These are phyloP conservation scores for Sebastes kiyomatsui DNA, from an alignment of 2,797 vertebrate genomes.

Conservation along the genomic window DNA sequence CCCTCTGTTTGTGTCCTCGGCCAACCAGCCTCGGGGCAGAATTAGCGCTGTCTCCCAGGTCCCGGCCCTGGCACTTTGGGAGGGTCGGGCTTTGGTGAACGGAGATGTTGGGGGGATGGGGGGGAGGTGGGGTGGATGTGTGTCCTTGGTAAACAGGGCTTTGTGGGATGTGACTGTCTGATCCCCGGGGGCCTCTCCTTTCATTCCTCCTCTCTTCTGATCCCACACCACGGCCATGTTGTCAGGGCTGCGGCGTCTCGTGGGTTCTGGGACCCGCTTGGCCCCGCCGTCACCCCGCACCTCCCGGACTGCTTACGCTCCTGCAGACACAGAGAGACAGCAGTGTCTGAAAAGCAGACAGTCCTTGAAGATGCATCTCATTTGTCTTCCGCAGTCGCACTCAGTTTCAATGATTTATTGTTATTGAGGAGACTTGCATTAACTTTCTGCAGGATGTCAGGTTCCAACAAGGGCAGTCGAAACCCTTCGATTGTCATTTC, in stretches of 20 bases:
- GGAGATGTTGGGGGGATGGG: constrained; percentile 30
- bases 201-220: constrained; percentile 63
- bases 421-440: constrained; percentile 27
- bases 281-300: constrained; percentile 43
- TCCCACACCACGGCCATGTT: constrained; percentile 55
- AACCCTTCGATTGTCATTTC: constrained; percentile 35
- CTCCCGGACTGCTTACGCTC: constrained; percentile 23
- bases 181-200: constrained; percentile 73
- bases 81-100: constrained; percentile 60
- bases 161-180: constrained; percentile 84
- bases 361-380: constrained; percentile 40
- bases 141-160: constrained; percentile 83
- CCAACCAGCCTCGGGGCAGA: constrained; percentile 76
- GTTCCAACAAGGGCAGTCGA: constrained; percentile 22
- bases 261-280: constrained; percentile 48
- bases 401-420: constrained; percentile 34
- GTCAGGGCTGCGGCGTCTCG: constrained; percentile 41
- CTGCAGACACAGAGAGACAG: constrained; percentile 1
- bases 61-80: constrained; percentile 75
- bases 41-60: constrained; percentile 83
- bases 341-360: constrained; percentile 12
- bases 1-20: constrained; percentile 66
- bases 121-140: constrained; percentile 49
- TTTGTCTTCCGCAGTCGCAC: constrained; percentile 22
- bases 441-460: constrained; percentile 34